Base-by-base conservation (phyloP, 92 coral and sea anemone species). In the Epizoanthus ramosus region DNA sequence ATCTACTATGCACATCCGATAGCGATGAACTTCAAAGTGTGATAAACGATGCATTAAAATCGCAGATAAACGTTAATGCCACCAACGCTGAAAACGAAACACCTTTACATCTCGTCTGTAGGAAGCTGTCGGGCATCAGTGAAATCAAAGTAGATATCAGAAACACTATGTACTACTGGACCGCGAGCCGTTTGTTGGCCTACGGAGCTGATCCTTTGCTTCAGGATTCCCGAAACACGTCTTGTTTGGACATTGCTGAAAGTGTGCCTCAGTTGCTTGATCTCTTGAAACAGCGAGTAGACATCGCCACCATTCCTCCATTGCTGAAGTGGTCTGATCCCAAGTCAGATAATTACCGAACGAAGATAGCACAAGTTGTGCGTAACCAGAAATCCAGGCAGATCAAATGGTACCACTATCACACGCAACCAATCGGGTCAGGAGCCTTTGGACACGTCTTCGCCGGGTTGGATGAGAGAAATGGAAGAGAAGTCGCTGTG, bases 401-500 rank as follows among this genome's bases (percentile, higher is more conserved):
- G 50, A 72, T 72, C 0, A 60, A 72, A 19, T 15, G 23, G 22
- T 72, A 72, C 16, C 77, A 72, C 77, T 72, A 47, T 28, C 31
- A 28, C 31, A 28, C 0, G 31, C 1, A 28, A 28, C 31, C 31
- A 28, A 28, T 28, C 31, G 60, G 54, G 8, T 41, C 75, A 22
- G 85, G 85, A 24, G 19, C 85, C 6, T 80, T 80, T 9, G 47
- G 85, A 28, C 37, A 39, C 28, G 75, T 80, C 18, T 80, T 47
- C 66, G 85, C 63, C 43, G 85, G 64, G 33, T 63, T 80, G 16
- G 74, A 80, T 66, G 85, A 65, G 18, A 56, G 47, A 8, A 47
- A 72, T 21, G 77, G 77, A 5, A 50, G 59, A 19, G 77, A 72
- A 50, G 72, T 64, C n/a, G 85, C 85, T n/a, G 61, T 80, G 64